Evolutionary conservation across 92 coral and sea anemone species (phyloP), one percentile per base, ranked within the genome.

Genomic region (Epizoanthus stellaris): DNA sequence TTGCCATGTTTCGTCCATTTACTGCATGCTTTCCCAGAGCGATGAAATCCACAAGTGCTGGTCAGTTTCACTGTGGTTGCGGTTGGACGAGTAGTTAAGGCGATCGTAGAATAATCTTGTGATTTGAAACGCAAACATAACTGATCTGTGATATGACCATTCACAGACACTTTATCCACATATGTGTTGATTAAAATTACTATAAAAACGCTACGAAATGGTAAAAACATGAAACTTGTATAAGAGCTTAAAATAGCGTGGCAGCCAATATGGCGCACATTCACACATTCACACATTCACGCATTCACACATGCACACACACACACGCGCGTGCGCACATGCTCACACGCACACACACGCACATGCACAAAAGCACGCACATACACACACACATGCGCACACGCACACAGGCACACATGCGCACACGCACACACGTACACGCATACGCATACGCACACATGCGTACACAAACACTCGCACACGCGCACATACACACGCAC

Each of bases 61-160:
- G 45, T 66, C 71, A 66, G 71, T 66, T 66, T 66, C 71, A 66
- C 71, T 66, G 71, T 66, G 71, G 71, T 66, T 66, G 71, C 71
- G 71, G 71, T 66, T 66, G 71, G 71, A 30, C 71, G 71, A 66
- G 71, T 66, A 36, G 71, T 66, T 66, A 66, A 66, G 71, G 71
- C 71, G 71, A 66, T 66, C 71, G 71, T 66, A 66, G 71, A 66
- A 66, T 67, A 67, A 67, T 67, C 73, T 67, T 67, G 73, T 67
- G 73, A 67, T 67, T 67, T 38, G 14, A 68, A 68, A 68, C 23
- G 73, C 25, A 68, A 68, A 68, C 73, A 68, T 68, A 68, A 68
- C 73, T 68, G 73, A 38, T 68, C 73, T 38, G 73, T 68, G 73
- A 68, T 68, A 13, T 38, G 73, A 68, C 73, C 15, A 68, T 68